Evolutionary conservation across 2,888 invertebrate genomes (phyloP).

Genomic region (Bruchidius siliquastri): DNA sequence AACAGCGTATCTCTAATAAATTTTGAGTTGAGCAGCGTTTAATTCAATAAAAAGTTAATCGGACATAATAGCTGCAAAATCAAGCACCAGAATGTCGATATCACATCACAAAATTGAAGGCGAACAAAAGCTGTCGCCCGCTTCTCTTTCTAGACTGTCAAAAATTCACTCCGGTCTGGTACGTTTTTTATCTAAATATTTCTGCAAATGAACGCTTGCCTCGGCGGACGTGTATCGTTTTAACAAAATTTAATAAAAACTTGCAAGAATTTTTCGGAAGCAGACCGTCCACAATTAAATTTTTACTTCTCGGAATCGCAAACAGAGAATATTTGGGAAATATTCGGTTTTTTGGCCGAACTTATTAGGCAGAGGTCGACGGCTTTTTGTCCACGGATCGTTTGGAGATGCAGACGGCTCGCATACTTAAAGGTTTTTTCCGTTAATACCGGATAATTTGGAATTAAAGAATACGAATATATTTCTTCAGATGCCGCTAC

Average conservation of each 20-base stretch:
- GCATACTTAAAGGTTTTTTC: not conserved
- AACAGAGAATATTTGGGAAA: conserved; percentile 21
- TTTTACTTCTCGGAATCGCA: conserved; percentile 35
- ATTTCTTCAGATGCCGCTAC: not conserved
- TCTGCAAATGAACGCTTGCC: conserved; percentile 37
- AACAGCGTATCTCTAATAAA: not conserved
- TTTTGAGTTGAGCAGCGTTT: not conserved
- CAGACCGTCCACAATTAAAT: conserved; percentile 33
- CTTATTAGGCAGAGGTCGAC: conserved; percentile 9
- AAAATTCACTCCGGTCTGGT: conserved; percentile 37
- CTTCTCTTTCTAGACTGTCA: conserved; percentile 27
- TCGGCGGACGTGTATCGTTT: conserved; percentile 34
- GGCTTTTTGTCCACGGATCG: not conserved
- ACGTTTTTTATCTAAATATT: conserved; percentile 40
- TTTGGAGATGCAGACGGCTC: not conserved
- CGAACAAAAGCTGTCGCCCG: conserved; percentile 15
- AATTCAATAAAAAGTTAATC: not conserved
- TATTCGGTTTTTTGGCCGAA: conserved; percentile 18
- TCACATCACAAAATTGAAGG: conserved; percentile 6
- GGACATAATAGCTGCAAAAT: not conserved
- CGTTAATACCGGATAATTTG: not conserved
- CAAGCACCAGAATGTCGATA: not conserved
- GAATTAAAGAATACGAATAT: not conserved
- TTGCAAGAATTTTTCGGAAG: conserved; percentile 34
- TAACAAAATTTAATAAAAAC: conserved; percentile 40